Base-by-base conservation (phyloP, 2,113 vertebrate species). In the Accipiter cooperii region DNA sequence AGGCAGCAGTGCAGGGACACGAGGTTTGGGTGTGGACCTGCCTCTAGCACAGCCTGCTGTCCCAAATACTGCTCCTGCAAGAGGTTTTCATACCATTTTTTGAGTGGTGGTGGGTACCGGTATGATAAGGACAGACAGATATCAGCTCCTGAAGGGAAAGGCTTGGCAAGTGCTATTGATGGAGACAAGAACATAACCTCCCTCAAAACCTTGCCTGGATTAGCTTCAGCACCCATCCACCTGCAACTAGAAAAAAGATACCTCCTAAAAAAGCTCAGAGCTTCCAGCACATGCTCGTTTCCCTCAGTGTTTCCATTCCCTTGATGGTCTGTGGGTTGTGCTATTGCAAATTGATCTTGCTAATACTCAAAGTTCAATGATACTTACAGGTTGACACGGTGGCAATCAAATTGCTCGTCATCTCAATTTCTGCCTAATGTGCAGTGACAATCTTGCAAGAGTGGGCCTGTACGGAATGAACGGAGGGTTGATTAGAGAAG, bases 311-410 rank as follows among this genome's bases (percentile, higher is more conserved):
- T 73, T 69, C 71, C 42, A 21, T 49, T 83, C 55, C 49, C 40
- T 65, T 2, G 0, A 8, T 1, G 2, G 19, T 40, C 33, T 47
- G 5, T 28, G 57, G 18, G 18, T 21, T 71, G 1, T 88, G 84
- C 26, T 49, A 51, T 21, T n/a, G 33, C 40, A 83, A 9, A 5
- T 2, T 21, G 31, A 58, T 70, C 68, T 63, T 66, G n/a, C 25
- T 44, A 13, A 15, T 31, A 15, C 38, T 51, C 51, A 44, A 21
- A 47, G 47, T 36, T 52, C 51, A 52, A 15, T 26, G n/a, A 17
- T 13, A 58, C 33, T 68, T 51, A 10, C 2, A 44, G 66, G 11
- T 33, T 73, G 77, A 36, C 38, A 69, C 76, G 40, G 36, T 73
- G 46, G 57, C 86, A 55, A 11, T 26, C 84, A n/a, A 85, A 55